phyloP scores from a whole-genome alignment of 2,113 vertebrate genomes.

The Crotalus tigris region DNA sequence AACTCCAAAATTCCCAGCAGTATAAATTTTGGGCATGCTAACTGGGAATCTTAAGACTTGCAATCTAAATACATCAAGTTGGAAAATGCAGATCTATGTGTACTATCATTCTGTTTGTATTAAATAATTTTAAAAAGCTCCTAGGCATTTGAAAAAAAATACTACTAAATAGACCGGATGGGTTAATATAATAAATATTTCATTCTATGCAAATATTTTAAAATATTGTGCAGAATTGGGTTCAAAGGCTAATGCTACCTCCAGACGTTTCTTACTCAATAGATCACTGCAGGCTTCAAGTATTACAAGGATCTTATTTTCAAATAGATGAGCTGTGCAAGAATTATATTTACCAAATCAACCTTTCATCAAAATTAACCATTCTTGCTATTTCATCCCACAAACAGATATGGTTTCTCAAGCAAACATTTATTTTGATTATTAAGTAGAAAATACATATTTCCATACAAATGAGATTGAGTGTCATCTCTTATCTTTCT shows the following conservation, averaged over 20 bases:
- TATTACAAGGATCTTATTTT: conserved; percentile 75
- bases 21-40: background rate
- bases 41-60: background rate
- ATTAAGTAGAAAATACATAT: conserved; percentile 52
- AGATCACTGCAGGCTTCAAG: conserved; percentile 73
- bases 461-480: background rate
- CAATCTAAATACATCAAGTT: background rate
- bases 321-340: conserved; percentile 68
- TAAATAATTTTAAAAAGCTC: background rate
- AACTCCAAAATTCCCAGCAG: background rate
- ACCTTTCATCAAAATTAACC: conserved; percentile 64
- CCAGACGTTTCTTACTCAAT: conserved; percentile 67
- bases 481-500: conserved; percentile 25
- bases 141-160: conserved; percentile 8
- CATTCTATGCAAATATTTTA: conserved; percentile 43
- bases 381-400: conserved; percentile 54
- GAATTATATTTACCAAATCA: conserved; percentile 67
- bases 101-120: background rate
- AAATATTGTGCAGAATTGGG: conserved; percentile 60
- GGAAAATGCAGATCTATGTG: background rate
- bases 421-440: conserved; percentile 59
- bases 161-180: conserved; percentile 35
- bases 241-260: conserved; percentile 60
- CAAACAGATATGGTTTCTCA: conserved; percentile 31
- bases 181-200: conserved; percentile 52